Evolutionary conservation across 1,140 invertebrate genomes (phyloP), one percentile per base, ranked within the genome.

Genomic region (Latrodectus geometricus): DNA sequence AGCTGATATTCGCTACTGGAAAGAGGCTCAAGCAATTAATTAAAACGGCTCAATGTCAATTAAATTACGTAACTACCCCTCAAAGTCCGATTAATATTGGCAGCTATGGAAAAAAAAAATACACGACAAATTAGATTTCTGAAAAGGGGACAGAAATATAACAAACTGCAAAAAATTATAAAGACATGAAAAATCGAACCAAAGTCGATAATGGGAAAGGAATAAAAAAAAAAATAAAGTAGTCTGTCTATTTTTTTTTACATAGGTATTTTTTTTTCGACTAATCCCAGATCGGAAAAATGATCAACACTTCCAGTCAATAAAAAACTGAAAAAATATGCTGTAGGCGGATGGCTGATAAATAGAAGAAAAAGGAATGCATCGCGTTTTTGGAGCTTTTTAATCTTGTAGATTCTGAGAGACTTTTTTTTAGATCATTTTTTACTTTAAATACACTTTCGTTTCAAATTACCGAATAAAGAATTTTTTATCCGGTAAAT

Each of bases 261-360:
- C n/a, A 8, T 35, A 15, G 12, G 35, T 78, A 66, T 50, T 68
- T 79, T 78, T 68, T 79, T 52, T 52, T 68, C 72, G 61, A 76
- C 74, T 79, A 79, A 79, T 79, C 77, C 77, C n/a, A 68, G 77
- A 79, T 79, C 48, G 77, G 77, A 79, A 79, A 79, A 79, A 79
- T 79, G 77, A 79, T 79, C 77, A 79, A 79, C 77, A 79, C 65
- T 79, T 35, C 35, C 48, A 79, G 77, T 79, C 77, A 79, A 79
- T 79, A 79, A 79, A 23, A 61, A 79, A 68, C 61, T 65, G 50
- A 20, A 69, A 79, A 68, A 68, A 61, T 66, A 65, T 76, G 54
- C 17, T 50, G 61, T 76, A 54, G 20, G 49, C 61, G 61, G 75
- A 61, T 56, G 52, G 5, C 35, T 35, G 35, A 35, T 35, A 35